Percentiles rank a stretch among this genome's conserved stretches.
phyloP scores from a whole-genome alignment of 2,113 vertebrate genomes.

The Petrocephalus microphthalmus region DNA sequence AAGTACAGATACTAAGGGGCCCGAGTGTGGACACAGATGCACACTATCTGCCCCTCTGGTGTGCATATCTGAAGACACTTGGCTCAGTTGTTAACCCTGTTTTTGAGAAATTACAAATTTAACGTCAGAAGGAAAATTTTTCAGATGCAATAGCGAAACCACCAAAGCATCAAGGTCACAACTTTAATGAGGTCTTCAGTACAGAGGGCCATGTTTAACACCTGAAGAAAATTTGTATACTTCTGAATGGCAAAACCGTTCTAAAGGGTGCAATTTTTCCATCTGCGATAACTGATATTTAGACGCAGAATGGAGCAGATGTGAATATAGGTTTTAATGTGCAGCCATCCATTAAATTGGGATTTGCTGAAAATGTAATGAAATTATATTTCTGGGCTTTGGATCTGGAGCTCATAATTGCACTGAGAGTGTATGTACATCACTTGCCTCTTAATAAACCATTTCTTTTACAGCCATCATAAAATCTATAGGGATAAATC shows the following conservation, averaged over 20 bases:
- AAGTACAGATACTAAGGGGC: neutral
- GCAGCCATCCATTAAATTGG: conserved; percentile 45
- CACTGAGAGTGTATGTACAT: conserved; percentile 10
- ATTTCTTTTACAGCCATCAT: neutral
- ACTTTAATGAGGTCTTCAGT: conserved; percentile 40
- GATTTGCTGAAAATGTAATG: conserved; percentile 34
- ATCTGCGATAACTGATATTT: conserved; percentile 15
- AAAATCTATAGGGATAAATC: neutral
- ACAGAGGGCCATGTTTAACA: conserved; percentile 34
- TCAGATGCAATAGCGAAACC: conserved; percentile 32
- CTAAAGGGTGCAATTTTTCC: neutral
- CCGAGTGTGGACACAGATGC: conserved; percentile 9
- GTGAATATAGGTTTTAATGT: conserved; percentile 43
- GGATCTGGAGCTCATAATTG: conserved; percentile 51
- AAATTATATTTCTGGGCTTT: conserved; percentile 59
- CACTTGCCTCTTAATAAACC: neutral
- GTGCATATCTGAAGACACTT: conserved; percentile 17
- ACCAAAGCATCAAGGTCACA: conserved; percentile 38
- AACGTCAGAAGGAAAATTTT: conserved; percentile 31
- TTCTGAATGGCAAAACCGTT: neutral
- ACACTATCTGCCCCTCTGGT: neutral
- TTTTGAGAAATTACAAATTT: conserved; percentile 16
- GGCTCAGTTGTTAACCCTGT: neutral
- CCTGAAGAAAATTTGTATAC: conserved; percentile 25
- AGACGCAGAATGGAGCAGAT: conserved; percentile 37